Conservation (phyloP, 2,113 vertebrate genomes). For the Macaca mulatta region DNA sequence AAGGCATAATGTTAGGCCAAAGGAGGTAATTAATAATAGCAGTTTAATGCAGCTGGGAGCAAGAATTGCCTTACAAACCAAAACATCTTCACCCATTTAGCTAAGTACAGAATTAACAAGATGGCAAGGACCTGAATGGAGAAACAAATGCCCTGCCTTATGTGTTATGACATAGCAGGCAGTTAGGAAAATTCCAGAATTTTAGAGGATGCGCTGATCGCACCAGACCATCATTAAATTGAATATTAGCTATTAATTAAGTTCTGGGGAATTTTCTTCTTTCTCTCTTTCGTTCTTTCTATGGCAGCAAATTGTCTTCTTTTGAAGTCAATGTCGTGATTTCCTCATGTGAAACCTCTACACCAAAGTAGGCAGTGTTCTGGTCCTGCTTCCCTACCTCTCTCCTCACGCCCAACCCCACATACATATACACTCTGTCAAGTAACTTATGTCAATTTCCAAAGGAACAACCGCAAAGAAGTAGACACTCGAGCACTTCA, state of each 20-base stretch:
- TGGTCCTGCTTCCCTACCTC: background rate
- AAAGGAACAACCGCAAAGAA: background rate
- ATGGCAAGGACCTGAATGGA: background rate
- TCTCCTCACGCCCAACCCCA: background rate
- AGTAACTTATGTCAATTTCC: slow-evolving; percentile 1
- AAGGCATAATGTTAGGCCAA: slow-evolving; percentile 70
- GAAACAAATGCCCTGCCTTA: background rate
- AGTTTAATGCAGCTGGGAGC: slow-evolving; percentile 59
- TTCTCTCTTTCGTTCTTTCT: background rate
- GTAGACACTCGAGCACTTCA: background rate
- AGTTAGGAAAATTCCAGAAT: slow-evolving; percentile 35
- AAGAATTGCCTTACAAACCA: slow-evolving; percentile 53
- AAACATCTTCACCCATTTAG: slow-evolving; percentile 51
- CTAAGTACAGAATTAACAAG: slow-evolving; percentile 47
- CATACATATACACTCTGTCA: background rate
- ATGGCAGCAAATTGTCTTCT: background rate
- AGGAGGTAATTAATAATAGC: slow-evolving; percentile 75
- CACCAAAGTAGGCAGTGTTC: background rate
- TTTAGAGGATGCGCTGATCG: background rate
- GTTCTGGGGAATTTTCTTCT: background rate
- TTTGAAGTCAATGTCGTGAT: background rate
- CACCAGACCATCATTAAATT: background rate
- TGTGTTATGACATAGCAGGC: background rate
- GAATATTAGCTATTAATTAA: background rate
- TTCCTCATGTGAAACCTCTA: background rate